A percentile compares a stretch with the other conserved stretches of the same genome.
These are phyloP conservation scores for Carpatolechia fugitivella DNA, from an alignment of 2,888 invertebrate genomes.

Conservation along the genomic window DNA sequence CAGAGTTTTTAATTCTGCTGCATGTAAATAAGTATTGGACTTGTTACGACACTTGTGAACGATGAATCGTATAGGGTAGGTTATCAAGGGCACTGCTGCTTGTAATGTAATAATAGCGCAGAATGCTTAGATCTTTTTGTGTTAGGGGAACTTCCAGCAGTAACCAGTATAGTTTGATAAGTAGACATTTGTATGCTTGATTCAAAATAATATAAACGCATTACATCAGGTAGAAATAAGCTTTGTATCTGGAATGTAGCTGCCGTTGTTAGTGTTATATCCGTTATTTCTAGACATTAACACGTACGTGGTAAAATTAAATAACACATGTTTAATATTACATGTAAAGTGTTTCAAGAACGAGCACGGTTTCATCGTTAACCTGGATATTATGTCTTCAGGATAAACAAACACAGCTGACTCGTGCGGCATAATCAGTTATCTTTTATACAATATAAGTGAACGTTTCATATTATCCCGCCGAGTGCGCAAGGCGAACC, in stretches of 20 bases:
- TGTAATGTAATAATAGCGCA: conserved; percentile 72
- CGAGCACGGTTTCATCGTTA: conserved; percentile 24
- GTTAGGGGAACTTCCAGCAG: conserved; percentile 49
- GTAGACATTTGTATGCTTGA: conserved; percentile 33
- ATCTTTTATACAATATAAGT: conserved; percentile 41
- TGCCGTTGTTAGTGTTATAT: conserved; percentile 4
- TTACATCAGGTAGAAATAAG: conserved; percentile 8
- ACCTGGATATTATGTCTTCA: conserved; percentile 7
- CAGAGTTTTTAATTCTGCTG: conserved; percentile 68
- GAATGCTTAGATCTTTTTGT: conserved; percentile 56
- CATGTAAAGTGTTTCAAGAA: conserved; percentile 25
- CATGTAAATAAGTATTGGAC: conserved; percentile 76
- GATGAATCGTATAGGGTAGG: conserved; percentile 65
- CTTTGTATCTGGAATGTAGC: conserved; percentile 11
- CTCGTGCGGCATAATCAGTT: conserved; percentile 29
- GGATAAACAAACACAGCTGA: conserved; percentile 27
- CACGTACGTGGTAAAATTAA: conserved; percentile 11
- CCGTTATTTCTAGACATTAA: conserved; percentile 19
- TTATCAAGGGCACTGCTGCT: conserved; percentile 70
- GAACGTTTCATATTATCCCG: conserved; percentile 37
- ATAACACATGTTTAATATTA: conserved; percentile 20
- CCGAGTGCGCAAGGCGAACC: conserved; percentile 40
- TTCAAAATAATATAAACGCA: conserved; percentile 17
- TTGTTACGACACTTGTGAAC: conserved; percentile 74
- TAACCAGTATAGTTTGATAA: too few relatives aligned